These are phyloP conservation scores for Idaea aversata DNA, from an alignment of 2,888 invertebrate species.

Conservation along the genomic window DNA sequence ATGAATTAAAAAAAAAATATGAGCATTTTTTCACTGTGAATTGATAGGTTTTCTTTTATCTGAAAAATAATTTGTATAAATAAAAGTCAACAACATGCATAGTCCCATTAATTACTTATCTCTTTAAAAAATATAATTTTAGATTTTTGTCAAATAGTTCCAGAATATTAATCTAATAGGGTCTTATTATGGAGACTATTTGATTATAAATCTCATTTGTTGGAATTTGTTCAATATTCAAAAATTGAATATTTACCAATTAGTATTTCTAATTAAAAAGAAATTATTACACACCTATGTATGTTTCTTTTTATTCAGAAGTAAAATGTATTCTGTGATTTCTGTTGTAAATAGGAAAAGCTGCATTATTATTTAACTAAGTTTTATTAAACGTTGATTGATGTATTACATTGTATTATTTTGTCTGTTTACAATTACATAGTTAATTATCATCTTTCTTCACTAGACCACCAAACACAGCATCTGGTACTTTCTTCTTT, in stretches of 20 bases:
- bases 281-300: background rate
- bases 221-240: background rate
- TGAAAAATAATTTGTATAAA: constrained; percentile 3
- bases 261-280: too few relatives aligned
- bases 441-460: constrained; percentile 43
- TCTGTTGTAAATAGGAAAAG: constrained; percentile 62
- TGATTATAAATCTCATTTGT: background rate
- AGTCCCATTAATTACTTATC: too few relatives aligned
- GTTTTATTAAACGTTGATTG: constrained; percentile 44
- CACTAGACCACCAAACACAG: constrained; percentile 93
- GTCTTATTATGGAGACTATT: background rate
- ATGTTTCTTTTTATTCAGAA: constrained; percentile 23
- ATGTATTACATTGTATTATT: background rate
- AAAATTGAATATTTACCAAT: background rate
- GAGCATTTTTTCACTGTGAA: constrained; percentile 10
- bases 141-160: too few relatives aligned
- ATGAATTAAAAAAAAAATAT: background rate
- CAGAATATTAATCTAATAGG: background rate
- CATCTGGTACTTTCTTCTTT: constrained; percentile 91
- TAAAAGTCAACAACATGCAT: background rate
- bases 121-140: too few relatives aligned
- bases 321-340: constrained; percentile 60
- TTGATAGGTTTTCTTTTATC: constrained; percentile 5
- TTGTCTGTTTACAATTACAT: constrained; percentile 47
- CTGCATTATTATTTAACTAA: constrained; percentile 52